These are phyloP conservation scores for Cepphus grylle DNA, from an alignment of 2,113 vertebrate genomes.

Conservation along the genomic window DNA sequence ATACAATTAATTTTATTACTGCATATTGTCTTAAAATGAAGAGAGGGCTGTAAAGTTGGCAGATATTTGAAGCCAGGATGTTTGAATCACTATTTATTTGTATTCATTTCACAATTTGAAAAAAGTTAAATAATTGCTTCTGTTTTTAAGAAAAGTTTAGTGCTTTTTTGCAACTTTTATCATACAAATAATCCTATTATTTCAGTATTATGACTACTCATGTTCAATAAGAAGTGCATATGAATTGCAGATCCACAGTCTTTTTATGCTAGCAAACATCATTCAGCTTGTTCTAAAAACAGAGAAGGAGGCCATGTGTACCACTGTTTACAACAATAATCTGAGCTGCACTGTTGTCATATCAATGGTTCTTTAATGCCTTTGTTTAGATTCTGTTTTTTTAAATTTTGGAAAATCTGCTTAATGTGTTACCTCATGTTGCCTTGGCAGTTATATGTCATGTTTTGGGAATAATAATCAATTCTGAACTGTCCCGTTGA, in stretches of 20 bases:
- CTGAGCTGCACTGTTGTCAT: not conserved
- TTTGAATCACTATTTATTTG: not conserved
- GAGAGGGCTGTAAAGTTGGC: not conserved
- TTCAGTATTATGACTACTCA: not conserved
- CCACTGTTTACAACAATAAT: not conserved
- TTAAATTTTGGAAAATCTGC: not conserved
- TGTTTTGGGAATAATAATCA: not conserved
- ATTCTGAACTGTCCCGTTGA: not conserved
- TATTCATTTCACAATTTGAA: not conserved
- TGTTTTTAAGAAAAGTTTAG: not conserved
- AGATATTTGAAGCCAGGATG: conserved; percentile 2
- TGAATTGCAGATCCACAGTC: not conserved
- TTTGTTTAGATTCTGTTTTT: not conserved
- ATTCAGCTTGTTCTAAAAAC: not conserved
- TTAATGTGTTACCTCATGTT: not conserved
- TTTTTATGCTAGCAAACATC: not conserved
- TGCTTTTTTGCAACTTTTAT: not conserved
- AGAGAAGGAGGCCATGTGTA: not conserved
- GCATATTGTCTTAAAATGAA: not conserved
- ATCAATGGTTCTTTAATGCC: not conserved
- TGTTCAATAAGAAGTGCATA: not conserved
- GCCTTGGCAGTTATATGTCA: not conserved
- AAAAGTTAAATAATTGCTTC: not conserved
- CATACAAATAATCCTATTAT: not conserved
- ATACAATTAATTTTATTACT: not conserved